Evolutionary conservation across 2,113 vertebrate genomes (phyloP).

Genomic region (Bothrops jararaca): DNA sequence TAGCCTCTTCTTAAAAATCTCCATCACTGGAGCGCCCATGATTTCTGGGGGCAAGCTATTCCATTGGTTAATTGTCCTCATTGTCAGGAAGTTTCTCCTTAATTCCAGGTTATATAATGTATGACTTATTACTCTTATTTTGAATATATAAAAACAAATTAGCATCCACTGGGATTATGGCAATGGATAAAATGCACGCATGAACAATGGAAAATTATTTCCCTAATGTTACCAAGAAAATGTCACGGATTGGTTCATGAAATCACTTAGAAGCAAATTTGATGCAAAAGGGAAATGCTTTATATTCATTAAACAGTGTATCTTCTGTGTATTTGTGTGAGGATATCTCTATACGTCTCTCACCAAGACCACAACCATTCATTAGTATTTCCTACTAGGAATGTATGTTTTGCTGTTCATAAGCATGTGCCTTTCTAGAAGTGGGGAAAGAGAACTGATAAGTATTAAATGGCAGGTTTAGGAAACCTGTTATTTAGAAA

Average conservation of each 20-base stretch:
- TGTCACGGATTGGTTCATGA: not conserved
- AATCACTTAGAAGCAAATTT: not conserved
- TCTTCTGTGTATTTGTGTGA: not conserved
- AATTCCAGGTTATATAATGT: not conserved
- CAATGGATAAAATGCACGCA: not conserved
- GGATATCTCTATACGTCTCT: not conserved
- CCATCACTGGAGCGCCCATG: too few relatives aligned
- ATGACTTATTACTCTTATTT: not conserved
- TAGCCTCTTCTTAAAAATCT: too few relatives aligned
- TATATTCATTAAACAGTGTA: not conserved
- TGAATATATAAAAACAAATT: not conserved
- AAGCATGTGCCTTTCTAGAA: not conserved
- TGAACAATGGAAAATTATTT: not conserved
- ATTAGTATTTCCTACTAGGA: not conserved
- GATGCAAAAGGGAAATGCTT: not conserved
- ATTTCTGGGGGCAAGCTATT: too few relatives aligned
- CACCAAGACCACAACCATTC: not conserved
- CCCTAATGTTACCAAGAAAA: not conserved
- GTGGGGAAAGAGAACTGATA: not conserved
- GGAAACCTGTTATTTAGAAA: not conserved
- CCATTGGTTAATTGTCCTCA: too few relatives aligned
- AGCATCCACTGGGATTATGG: not conserved
- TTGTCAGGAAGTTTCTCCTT: too few relatives aligned
- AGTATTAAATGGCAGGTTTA: not conserved
- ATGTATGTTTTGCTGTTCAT: not conserved